Percentiles rank a stretch among this genome's conserved stretches.
These are phyloP conservation scores for Globia sparganii DNA, from an alignment of 2,888 invertebrate genomes.

Conservation along the genomic window DNA sequence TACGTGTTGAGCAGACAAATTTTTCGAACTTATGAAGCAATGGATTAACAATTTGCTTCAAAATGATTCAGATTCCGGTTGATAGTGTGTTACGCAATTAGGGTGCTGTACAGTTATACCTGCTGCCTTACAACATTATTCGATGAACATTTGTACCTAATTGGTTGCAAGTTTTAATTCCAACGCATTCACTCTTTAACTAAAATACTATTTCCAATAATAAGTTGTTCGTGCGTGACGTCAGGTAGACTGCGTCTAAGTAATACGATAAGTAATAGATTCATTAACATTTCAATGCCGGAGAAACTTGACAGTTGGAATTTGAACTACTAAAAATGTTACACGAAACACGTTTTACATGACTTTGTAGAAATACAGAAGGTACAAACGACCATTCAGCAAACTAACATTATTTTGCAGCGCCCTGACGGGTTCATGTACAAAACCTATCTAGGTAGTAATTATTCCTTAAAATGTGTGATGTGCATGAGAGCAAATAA, in stretches of 20 bases:
- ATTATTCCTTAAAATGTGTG: no score
- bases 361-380: neutral
- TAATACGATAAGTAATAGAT: slow-evolving; percentile 10
- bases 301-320: slow-evolving; percentile 24
- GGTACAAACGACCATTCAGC: no score
- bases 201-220: slow-evolving; percentile 9
- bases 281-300: slow-evolving; percentile 23
- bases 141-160: neutral
- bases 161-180: neutral
- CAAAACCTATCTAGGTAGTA: no score
- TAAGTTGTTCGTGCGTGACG: neutral
- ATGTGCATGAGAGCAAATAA: no score
- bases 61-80: no score
- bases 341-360: neutral
- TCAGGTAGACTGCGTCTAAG: neutral
- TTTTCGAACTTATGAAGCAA: no score
- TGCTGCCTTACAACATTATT: neutral
- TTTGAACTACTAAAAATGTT: slow-evolving; percentile 23
- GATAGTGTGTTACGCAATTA: no score
- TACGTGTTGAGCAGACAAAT: no score
- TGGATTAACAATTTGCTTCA: no score
- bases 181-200: neutral
- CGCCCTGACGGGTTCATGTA: no score
- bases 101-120: neutral
- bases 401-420: no score